A percentile compares a stretch with the other conserved stretches of the same genome.
Conservation (phyloP, 1,140 invertebrate genomes). For the Ips nitidus region DNA sequence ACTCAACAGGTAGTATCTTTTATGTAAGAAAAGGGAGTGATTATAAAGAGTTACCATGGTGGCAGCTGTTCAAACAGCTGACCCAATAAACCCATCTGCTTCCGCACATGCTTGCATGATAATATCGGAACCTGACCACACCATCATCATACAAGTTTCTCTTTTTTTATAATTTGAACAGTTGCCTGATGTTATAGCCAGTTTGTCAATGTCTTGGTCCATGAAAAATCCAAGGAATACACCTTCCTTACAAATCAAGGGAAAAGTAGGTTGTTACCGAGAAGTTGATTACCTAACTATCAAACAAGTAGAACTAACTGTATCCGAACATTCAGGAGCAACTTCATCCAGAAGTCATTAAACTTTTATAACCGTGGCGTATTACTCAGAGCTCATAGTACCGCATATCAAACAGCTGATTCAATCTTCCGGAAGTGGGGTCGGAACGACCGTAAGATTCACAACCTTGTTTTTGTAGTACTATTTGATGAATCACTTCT, state of each 20-base stretch:
- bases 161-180: slow-evolving; percentile 1
- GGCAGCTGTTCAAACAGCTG: slow-evolving; percentile 14
- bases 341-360: neutral
- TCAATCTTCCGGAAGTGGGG: neutral
- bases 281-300: too few relatives aligned
- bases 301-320: too few relatives aligned
- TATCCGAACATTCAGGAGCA: too few relatives aligned
- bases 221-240: too few relatives aligned
- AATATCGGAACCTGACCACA: slow-evolving; percentile 11
- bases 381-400: neutral
- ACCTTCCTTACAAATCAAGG: too few relatives aligned
- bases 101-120: slow-evolving; percentile 15
- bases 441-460: neutral
- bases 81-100: slow-evolving; percentile 14
- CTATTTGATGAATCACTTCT: slow-evolving; percentile 1
- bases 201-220: too few relatives aligned
- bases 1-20: slow-evolving; percentile 1
- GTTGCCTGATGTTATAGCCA: too few relatives aligned
- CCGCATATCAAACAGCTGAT: slow-evolving; percentile 1
- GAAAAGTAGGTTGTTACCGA: too few relatives aligned
- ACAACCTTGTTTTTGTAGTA: slow-evolving; percentile 1
- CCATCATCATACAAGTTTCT: slow-evolving; percentile 6
- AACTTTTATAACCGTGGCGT: neutral
- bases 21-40: slow-evolving; percentile 9
- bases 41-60: slow-evolving; percentile 1